These are phyloP conservation scores for Oeneis ivallda DNA, from an alignment of 2,888 invertebrate genomes.

Conservation along the genomic window DNA sequence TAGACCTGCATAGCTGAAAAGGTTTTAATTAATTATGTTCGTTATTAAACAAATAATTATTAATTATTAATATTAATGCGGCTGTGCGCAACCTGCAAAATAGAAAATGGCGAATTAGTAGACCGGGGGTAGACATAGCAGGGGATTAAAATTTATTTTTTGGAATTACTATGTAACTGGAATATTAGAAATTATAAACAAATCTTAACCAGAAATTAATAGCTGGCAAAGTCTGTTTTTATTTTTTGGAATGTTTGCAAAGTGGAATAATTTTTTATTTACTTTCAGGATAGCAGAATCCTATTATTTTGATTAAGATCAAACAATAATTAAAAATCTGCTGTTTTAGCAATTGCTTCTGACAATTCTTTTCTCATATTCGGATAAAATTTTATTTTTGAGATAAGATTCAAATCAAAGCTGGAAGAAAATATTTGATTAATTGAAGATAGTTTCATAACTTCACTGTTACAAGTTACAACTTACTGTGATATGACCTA, in stretches of 20 bases:
- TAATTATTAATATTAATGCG: constrained; percentile 50
- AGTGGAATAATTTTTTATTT: too few species aligned
- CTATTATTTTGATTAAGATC: too few species aligned
- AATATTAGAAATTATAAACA: background rate
- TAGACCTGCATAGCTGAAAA: constrained; percentile 65
- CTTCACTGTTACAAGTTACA: too few species aligned
- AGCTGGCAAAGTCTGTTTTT: background rate
- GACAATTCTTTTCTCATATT: background rate
- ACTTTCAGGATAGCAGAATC: too few species aligned
- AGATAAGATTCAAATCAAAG: background rate
- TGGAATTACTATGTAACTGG: background rate
- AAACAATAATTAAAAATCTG: too few species aligned
- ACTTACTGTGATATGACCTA: background rate
- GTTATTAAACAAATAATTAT: constrained; percentile 42
- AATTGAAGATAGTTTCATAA: too few species aligned
- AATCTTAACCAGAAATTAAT: background rate
- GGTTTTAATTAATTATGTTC: constrained; percentile 48
- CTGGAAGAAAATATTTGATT: background rate
- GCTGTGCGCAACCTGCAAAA: constrained; percentile 64
- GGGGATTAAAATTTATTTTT: background rate
- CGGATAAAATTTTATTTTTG: background rate
- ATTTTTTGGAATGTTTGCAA: too few species aligned
- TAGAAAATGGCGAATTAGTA: constrained; percentile 62
- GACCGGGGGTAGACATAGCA: constrained; percentile 6
- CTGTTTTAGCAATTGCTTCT: too few species aligned